These are phyloP conservation scores for Barbus barbus DNA, from an alignment of 2,113 vertebrate genomes.

Conservation along the genomic window DNA sequence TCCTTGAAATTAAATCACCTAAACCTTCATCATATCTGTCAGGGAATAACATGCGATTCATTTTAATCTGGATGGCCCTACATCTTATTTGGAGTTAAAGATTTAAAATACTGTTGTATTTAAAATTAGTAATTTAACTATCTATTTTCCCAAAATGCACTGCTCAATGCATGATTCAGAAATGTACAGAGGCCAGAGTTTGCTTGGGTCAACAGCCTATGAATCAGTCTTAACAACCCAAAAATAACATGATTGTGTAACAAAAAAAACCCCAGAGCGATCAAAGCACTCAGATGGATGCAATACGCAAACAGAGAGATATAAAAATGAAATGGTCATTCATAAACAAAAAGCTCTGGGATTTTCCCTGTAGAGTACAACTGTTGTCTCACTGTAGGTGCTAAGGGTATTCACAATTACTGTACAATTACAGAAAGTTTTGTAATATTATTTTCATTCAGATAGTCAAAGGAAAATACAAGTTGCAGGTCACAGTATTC, in stretches of 20 bases:
- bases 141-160: not conserved
- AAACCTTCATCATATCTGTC: no score
- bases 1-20: no score
- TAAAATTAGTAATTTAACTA: not conserved
- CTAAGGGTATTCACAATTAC: not conserved
- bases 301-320: not conserved
- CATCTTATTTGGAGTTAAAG: no score
- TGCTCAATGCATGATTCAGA: not conserved
- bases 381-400: not conserved
- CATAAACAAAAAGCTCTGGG: not conserved
- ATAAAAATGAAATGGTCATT: not conserved
- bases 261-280: conserved; percentile 4
- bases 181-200: not conserved
- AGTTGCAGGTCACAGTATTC: not conserved
- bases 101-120: not conserved
- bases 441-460: not conserved
- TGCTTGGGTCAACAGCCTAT: not conserved
- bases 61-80: no score
- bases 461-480: not conserved
- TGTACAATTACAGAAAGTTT: not conserved
- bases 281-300: not conserved
- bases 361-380: not conserved
- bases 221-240: conserved; percentile 21
- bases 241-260: conserved; percentile 24
- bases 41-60: no score